Evolutionary conservation across 2,888 invertebrate genomes (phyloP).

Genomic region (Andrena trimmerana): DNA sequence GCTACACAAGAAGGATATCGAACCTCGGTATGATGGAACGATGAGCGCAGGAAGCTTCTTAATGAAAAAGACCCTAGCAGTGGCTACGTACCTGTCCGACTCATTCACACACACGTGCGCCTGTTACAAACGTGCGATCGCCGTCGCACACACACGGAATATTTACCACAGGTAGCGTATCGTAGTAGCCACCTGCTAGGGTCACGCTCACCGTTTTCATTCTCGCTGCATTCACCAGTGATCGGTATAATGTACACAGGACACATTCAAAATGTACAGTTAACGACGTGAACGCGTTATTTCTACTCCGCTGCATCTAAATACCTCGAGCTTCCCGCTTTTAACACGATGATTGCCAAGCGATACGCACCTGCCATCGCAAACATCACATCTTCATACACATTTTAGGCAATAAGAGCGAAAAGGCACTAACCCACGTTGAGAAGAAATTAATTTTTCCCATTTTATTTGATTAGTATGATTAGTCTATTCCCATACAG

Average conservation of each 20-base stretch:
- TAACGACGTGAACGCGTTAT: background rate
- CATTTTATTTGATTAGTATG: no score
- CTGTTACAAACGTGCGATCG: slow-evolving; percentile 8
- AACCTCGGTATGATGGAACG: background rate
- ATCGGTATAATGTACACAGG: slow-evolving; percentile 5
- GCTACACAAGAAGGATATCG: background rate
- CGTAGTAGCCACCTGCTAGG: slow-evolving; percentile 68
- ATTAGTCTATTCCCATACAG: no score
- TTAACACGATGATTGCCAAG: background rate
- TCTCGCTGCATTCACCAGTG: slow-evolving; percentile 42
- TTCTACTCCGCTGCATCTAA: background rate
- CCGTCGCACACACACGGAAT: slow-evolving; percentile 24
- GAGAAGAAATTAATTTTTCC: no score
- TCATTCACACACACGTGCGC: slow-evolving; percentile 36
- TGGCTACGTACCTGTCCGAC: slow-evolving; percentile 61
- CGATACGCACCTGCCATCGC: background rate
- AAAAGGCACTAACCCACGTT: no score
- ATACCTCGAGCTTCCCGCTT: background rate
- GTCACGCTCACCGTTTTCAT: slow-evolving; percentile 51
- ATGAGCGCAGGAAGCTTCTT: background rate
- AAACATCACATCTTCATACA: no score
- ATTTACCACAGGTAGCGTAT: slow-evolving; percentile 56
- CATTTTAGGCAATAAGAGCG: background rate
- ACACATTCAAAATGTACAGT: slow-evolving; percentile 9
- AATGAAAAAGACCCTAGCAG: slow-evolving; percentile 32